Conservation (phyloP, 2,797 vertebrate genomes). For the Margarornis squamiger region DNA sequence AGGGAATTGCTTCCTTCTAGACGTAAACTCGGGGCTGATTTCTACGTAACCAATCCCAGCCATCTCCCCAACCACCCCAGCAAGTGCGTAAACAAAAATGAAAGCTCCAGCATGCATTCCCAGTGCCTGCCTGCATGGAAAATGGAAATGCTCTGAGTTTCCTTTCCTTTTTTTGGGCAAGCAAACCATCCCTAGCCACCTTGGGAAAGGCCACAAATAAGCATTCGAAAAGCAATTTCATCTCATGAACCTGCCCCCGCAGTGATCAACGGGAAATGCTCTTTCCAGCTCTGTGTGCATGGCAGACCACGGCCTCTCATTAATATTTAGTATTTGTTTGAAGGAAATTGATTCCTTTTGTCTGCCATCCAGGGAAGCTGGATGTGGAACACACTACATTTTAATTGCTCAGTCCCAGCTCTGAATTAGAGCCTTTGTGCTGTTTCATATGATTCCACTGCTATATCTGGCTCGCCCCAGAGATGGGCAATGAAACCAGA, state of each 20-base stretch:
- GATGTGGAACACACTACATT: conserved; percentile 6
- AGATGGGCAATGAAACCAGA: not conserved
- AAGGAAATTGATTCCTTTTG: conserved; percentile 61
- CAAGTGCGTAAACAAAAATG: not conserved
- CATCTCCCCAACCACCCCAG: not conserved
- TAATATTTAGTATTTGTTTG: conserved; percentile 73
- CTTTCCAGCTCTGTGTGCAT: not conserved
- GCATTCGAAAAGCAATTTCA: not conserved
- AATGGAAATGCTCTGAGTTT: not conserved
- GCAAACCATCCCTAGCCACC: not conserved
- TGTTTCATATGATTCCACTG: not conserved
- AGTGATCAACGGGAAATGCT: conserved; percentile 24
- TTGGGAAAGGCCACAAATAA: not conserved
- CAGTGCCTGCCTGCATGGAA: not conserved
- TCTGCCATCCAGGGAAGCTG: conserved; percentile 16
- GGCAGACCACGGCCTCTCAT: conserved; percentile 41
- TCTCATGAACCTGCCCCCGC: not conserved
- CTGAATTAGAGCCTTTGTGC: conserved; percentile 20
- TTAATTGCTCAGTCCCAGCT: conserved; percentile 26
- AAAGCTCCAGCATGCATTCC: not conserved
- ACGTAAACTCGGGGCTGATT: not conserved
- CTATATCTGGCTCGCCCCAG: not conserved
- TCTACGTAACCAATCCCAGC: not conserved
- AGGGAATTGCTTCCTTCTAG: not conserved
- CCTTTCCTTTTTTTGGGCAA: not conserved